Base-by-base conservation (phyloP, 2,888 invertebrate species). In the Palloptera scutellata region DNA sequence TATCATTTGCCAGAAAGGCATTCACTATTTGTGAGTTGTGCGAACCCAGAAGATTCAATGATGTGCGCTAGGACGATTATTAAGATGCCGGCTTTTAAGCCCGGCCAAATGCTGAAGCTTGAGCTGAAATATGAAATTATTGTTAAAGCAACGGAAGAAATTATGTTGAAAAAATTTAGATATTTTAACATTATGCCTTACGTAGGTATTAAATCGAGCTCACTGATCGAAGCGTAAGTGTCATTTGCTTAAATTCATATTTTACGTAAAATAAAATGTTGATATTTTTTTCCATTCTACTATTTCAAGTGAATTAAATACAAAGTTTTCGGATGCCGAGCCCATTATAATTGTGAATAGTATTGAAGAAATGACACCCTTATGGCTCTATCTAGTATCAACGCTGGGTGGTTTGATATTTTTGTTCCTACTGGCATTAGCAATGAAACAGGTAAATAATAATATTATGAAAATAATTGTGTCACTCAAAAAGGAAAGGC, bases 381-480 rank as follows among this genome's bases (percentile, higher is more conserved):
- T 79, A 12, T 85, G 85, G 85, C 80, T 84, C 62, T 81, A 83
- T 66, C 77, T 84, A 19, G 64, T 79, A 12, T 78, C 85, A 1
- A 76, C 75, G 5, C 67, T 84, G 41, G 75, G 75, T 20, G 85
- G 85, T 30, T 58, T 84, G 48, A 67, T 84, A 11, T 57, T 84
- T 4, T 66, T 84, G 10, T 55, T 80, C 4, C 55, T 83, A 20
- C 57, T 84, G 6, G 76, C 75, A 43, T 55, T 54, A 12, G 77
- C 71, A 30, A 74, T 85, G 20, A 69, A 72, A 40, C 72, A 64
- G 69, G 76, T 76, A 71, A 66, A 57, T 30, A 30, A 57, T 30
- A 30, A 6, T 30, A 4, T 30, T 30, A 30, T 30, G 30, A 30
- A 30, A 30, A 30, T 30, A 30, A 4, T 30, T 30, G 30, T 30